Evolutionary conservation across 2,113 vertebrate genomes (phyloP).

Genomic region (Brachyhypopomus gauderio): DNA sequence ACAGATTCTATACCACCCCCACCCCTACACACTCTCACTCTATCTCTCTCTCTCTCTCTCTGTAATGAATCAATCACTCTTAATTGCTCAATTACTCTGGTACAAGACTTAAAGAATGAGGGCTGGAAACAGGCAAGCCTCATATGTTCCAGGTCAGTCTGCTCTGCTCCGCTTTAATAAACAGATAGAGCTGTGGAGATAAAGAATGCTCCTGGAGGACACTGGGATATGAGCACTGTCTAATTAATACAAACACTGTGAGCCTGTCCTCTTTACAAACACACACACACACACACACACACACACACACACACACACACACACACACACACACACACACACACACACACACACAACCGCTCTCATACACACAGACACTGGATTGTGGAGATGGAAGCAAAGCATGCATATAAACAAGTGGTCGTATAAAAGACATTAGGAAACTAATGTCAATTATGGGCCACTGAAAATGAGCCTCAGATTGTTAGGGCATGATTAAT

Average conservation of each 20-base stretch:
- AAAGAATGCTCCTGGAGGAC: conserved; percentile 64
- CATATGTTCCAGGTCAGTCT: conserved; percentile 57
- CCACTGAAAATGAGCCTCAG: conserved; percentile 8
- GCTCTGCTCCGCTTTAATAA: conserved; percentile 52
- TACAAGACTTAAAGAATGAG: conserved; percentile 54
- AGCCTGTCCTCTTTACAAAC: conserved; percentile 45
- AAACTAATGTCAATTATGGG: conserved; percentile 33
- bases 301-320: conserved; percentile 29
- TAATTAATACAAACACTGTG: conserved; percentile 74
- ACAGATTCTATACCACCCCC: conserved; percentile 56
- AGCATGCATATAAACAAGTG: conserved; percentile 25
- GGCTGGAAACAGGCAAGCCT: conserved; percentile 29
- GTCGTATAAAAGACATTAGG: conserved; percentile 24
- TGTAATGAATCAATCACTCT: conserved; percentile 69
- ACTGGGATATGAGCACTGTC: conserved; percentile 55
- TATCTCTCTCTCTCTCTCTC: conserved; percentile 50
- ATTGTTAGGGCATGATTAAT: conserved; percentile 43
- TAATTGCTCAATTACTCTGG: conserved; percentile 74
- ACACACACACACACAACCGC: conserved; percentile 8
- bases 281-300: conserved; percentile 24
- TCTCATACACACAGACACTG: conserved; percentile 31
- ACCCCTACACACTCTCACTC: conserved; percentile 42
- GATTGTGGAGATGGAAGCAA: conserved; percentile 1
- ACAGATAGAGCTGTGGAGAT: conserved; percentile 61
- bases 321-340: conserved; percentile 32